Evolutionary conservation across 2,797 vertebrate species (phyloP).

Genomic region (Psittacula echo): DNA sequence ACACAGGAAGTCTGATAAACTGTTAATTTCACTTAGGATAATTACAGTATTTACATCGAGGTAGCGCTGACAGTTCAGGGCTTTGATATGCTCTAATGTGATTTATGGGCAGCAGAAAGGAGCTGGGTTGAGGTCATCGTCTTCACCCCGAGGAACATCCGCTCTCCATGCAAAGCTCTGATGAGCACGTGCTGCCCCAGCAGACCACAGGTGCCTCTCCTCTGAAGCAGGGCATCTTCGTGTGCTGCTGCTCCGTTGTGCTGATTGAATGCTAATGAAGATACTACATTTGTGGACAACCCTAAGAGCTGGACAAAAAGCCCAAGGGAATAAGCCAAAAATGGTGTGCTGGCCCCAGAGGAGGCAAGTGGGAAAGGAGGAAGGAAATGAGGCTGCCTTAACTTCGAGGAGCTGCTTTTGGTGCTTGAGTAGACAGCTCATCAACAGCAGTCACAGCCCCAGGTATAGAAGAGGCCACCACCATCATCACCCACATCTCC

Average conservation of each 20-base stretch:
- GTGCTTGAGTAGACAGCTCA: neutral
- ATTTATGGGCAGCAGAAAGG: constrained; percentile 20
- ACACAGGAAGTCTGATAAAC: constrained; percentile 50
- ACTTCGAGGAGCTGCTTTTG: neutral
- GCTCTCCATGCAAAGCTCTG: neutral
- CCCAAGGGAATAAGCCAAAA: neutral
- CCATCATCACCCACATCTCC: neutral
- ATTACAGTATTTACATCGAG: constrained; percentile 47
- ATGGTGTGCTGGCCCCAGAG: neutral
- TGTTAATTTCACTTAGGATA: constrained; percentile 56
- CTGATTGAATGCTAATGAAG: neutral
- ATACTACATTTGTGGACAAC: neutral
- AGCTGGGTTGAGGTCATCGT: neutral
- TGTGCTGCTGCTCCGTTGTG: neutral
- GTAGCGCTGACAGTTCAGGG: neutral
- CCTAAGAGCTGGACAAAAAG: neutral
- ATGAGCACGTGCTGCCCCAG: neutral
- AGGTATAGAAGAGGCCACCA: neutral
- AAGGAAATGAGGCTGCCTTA: neutral
- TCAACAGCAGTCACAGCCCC: neutral
- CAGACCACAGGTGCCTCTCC: neutral
- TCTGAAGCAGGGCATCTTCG: rapidly evolving
- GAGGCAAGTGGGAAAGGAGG: neutral
- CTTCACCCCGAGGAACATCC: neutral
- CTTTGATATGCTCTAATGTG: constrained; percentile 47